Evolutionary conservation across 2,888 invertebrate species (phyloP).

Genomic region (Dolichomitus sp.): DNA sequence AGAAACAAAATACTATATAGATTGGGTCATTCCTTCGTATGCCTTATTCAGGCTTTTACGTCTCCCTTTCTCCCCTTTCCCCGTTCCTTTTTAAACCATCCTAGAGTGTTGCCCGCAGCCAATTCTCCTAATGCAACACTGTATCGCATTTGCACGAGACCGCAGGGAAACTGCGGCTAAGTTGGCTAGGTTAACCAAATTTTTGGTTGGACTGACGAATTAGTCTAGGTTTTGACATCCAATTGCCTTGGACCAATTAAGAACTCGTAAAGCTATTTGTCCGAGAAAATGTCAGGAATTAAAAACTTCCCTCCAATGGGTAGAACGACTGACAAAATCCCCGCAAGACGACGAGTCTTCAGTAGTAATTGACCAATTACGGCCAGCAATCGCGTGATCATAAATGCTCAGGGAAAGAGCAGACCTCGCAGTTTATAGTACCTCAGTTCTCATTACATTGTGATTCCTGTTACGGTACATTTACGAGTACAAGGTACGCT

Average conservation of each 20-base stretch:
- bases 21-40: too few species aligned
- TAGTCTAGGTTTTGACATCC: too few species aligned
- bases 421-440: conserved; percentile 46
- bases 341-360: conserved; percentile 39
- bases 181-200: too few species aligned
- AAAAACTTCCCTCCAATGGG: background rate
- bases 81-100: too few species aligned
- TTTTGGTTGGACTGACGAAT: too few species aligned
- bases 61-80: too few species aligned
- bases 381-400: conserved; percentile 50
- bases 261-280: conserved; percentile 28
- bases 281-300: conserved; percentile 1
- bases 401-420: conserved; percentile 55
- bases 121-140: too few species aligned
- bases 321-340: conserved; percentile 11
- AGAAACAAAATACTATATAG: too few species aligned
- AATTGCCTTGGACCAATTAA: conserved; percentile 20
- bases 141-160: too few species aligned
- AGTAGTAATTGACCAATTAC: conserved; percentile 61
- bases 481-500: conserved; percentile 34
- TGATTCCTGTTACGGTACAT: conserved; percentile 42
- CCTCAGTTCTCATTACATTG: conserved; percentile 52
- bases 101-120: too few species aligned
- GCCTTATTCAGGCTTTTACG: too few species aligned
- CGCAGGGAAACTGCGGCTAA: too few species aligned